These are phyloP conservation scores for Tipula helvola DNA, from an alignment of 2,888 invertebrate genomes.

Conservation along the genomic window DNA sequence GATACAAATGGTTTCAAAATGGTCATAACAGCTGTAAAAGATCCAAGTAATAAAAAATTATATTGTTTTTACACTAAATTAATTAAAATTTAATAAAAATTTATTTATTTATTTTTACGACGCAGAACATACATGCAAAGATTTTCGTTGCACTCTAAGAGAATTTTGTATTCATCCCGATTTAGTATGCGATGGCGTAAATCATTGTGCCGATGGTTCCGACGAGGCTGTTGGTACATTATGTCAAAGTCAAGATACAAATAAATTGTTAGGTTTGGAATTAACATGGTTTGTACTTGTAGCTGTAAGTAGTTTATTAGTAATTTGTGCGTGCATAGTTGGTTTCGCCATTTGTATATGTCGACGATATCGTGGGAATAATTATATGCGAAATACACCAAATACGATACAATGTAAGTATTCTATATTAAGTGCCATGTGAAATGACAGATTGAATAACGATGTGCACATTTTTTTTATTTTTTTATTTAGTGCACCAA, in stretches of 20 bases:
- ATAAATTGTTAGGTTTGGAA: conserved; percentile 56
- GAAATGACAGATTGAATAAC: background rate
- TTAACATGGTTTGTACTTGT: conserved; percentile 65
- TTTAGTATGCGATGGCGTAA: conserved; percentile 81
- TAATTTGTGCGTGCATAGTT: conserved; percentile 53
- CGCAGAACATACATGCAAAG: conserved; percentile 73
- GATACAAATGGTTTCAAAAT: conserved; percentile 85
- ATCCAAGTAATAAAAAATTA: conserved; percentile 63
- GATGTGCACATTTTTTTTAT: background rate
- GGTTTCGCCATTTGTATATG: conserved; percentile 66
- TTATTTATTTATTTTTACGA: conserved; percentile 20
- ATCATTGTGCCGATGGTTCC: conserved; percentile 88
- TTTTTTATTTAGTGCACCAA: conserved; percentile 49
- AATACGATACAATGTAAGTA: conserved; percentile 37
- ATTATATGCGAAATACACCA: conserved; percentile 33
- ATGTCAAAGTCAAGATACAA: conserved; percentile 68
- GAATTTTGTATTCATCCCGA: conserved; percentile 89
- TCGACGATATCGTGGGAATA: conserved; percentile 45
- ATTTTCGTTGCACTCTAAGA: conserved; percentile 74
- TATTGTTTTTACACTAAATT: background rate
- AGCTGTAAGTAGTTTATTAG: conserved; percentile 55
- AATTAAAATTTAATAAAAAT: conserved; percentile 14
- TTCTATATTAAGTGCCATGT: background rate
- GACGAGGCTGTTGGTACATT: conserved; percentile 77
- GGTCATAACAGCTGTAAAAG: conserved; percentile 88